phyloP scores from a whole-genome alignment of 2,113 vertebrate genomes.

The Thryonomys swinderianus region DNA sequence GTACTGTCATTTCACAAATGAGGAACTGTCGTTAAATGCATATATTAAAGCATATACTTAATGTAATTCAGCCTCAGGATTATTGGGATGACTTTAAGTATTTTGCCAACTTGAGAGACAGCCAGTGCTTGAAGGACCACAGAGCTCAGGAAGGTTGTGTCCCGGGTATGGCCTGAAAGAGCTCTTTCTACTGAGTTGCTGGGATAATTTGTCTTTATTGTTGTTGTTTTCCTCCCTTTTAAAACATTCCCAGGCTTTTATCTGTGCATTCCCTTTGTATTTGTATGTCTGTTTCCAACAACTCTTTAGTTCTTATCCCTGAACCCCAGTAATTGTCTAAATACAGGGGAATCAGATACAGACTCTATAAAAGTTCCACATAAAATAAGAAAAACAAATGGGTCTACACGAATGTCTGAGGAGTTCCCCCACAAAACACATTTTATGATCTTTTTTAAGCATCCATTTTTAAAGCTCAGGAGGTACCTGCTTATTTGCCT shows the following conservation, averaged over 20 bases:
- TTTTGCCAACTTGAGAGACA: neutral
- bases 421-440: neutral
- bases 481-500: neutral
- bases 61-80: neutral
- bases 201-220: neutral
- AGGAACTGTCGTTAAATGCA: neutral
- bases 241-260: neutral
- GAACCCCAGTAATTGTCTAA: neutral
- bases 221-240: neutral
- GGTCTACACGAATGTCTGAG: neutral
- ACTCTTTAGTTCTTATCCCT: constrained; percentile 8
- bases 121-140: fast-evolving
- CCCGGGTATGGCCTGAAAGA: neutral
- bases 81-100: neutral
- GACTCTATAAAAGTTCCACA: neutral
- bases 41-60: neutral
- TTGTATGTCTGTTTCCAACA: neutral
- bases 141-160: neutral
- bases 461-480: constrained; percentile 24
- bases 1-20: neutral
- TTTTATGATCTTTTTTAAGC: neutral
- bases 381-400: neutral
- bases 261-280: neutral
- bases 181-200: neutral
- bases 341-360: constrained; percentile 8